phyloP scores from a whole-genome alignment of 2,888 invertebrate species.

The Zhengitettix transpicula region DNA sequence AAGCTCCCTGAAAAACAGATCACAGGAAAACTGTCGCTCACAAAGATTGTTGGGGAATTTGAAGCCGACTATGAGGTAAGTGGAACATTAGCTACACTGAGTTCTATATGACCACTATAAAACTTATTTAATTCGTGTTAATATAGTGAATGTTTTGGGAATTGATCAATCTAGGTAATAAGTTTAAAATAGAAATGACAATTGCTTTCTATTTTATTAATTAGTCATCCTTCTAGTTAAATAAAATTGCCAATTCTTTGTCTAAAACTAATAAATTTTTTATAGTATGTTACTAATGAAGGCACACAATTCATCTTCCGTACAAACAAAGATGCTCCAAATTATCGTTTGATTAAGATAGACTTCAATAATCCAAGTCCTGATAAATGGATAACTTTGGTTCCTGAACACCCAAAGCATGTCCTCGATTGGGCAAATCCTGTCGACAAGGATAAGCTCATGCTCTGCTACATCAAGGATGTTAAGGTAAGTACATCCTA shows the following conservation, averaged over 20 bases:
- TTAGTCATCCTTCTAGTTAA: not conserved
- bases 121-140: too few relatives aligned
- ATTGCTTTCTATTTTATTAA: too few relatives aligned
- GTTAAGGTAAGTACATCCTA: slow-evolving; percentile 56
- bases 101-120: too few relatives aligned
- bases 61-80: slow-evolving; percentile 85
- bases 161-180: too few relatives aligned
- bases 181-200: too few relatives aligned
- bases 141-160: too few relatives aligned
- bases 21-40: slow-evolving; percentile 44
- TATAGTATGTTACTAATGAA: slow-evolving; percentile 78
- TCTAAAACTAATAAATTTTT: slow-evolving; percentile 12
- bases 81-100: slow-evolving; percentile 1
- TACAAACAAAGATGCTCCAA: slow-evolving; percentile 87
- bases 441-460: slow-evolving; percentile 69
- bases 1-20: slow-evolving; percentile 37
- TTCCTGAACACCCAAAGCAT: slow-evolving; percentile 68
- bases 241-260: not conserved
- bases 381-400: slow-evolving; percentile 67
- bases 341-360: slow-evolving; percentile 74
- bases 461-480: slow-evolving; percentile 80
- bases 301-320: slow-evolving; percentile 68
- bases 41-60: slow-evolving; percentile 70
- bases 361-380: slow-evolving; percentile 54
- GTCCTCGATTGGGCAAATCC: slow-evolving; percentile 81